Evolutionary conservation across 2,888 invertebrate genomes (phyloP).

Genomic region (Netelia melanura): DNA sequence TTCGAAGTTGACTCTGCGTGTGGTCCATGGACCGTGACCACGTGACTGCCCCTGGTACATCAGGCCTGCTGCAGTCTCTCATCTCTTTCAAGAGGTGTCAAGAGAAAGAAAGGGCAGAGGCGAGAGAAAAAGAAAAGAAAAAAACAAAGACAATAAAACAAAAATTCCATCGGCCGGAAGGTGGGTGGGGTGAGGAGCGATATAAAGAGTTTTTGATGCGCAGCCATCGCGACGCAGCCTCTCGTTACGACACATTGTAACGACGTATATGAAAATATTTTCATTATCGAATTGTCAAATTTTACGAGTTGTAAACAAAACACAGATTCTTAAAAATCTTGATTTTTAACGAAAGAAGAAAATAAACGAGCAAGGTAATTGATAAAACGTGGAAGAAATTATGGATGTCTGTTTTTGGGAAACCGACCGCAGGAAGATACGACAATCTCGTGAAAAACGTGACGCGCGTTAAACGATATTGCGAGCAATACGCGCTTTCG

Average conservation of each 20-base stretch:
- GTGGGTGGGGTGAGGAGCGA: constrained; percentile 9
- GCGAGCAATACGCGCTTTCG: not conserved
- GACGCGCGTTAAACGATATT: not conserved
- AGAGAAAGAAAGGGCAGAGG: constrained; percentile 57
- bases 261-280: not conserved
- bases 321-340: not conserved
- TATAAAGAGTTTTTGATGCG: constrained; percentile 68
- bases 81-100: constrained; percentile 62
- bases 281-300: not conserved
- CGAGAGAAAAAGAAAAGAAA: constrained; percentile 45
- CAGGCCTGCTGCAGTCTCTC: constrained; percentile 65
- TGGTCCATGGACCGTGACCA: constrained; percentile 68
- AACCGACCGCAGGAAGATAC: not conserved
- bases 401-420: not conserved
- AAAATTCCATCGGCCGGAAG: constrained; percentile 49
- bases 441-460: not conserved
- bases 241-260: constrained; percentile 22
- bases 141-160: constrained; percentile 18
- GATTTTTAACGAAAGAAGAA: not conserved
- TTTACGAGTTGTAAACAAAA: no score
- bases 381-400: not conserved
- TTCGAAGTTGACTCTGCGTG: constrained; percentile 66
- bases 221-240: constrained; percentile 62
- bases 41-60: constrained; percentile 44
- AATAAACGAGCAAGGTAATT: not conserved